A percentile compares a stretch with the other conserved stretches of the same genome.
Evolutionary conservation across 2,797 vertebrate species (phyloP).

Genomic region (Sebastes nivosus): DNA sequence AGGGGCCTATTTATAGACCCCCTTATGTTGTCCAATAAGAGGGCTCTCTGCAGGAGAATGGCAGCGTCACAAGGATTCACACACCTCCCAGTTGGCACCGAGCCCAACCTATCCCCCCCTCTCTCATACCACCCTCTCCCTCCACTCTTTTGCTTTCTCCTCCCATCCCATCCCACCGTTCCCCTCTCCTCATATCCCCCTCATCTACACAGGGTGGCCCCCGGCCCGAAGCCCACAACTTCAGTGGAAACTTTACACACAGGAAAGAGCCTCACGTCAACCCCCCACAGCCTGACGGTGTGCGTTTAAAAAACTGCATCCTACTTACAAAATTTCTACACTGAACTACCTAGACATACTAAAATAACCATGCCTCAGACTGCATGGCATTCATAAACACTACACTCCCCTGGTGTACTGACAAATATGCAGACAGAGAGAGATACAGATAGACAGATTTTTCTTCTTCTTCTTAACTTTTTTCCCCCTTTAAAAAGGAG

Average conservation of each 20-base stretch:
- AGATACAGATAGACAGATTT: slow-evolving; percentile 24
- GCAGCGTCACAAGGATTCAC: slow-evolving; percentile 69
- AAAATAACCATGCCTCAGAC: not conserved
- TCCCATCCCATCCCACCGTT: slow-evolving; percentile 30
- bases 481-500: slow-evolving; percentile 48
- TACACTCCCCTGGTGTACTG: not conserved
- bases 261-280: slow-evolving; percentile 54
- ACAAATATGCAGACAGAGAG: slow-evolving; percentile 1
- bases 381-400: not conserved
- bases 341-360: not conserved
- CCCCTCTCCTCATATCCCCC: slow-evolving; percentile 19
- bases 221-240: slow-evolving; percentile 46
- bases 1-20: slow-evolving; percentile 82
- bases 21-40: slow-evolving; percentile 76
- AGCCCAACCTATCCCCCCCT: slow-evolving; percentile 23
- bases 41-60: slow-evolving; percentile 55
- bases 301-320: not conserved
- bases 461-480: slow-evolving; percentile 39
- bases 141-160: slow-evolving; percentile 38
- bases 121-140: slow-evolving; percentile 21
- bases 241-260: slow-evolving; percentile 75
- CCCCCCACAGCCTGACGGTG: slow-evolving; percentile 18
- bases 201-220: slow-evolving; percentile 43
- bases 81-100: slow-evolving; percentile 68
- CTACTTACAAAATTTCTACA: not conserved